Conservation (phyloP, 2,113 vertebrate genomes). For the Heloderma charlesbogerti region DNA sequence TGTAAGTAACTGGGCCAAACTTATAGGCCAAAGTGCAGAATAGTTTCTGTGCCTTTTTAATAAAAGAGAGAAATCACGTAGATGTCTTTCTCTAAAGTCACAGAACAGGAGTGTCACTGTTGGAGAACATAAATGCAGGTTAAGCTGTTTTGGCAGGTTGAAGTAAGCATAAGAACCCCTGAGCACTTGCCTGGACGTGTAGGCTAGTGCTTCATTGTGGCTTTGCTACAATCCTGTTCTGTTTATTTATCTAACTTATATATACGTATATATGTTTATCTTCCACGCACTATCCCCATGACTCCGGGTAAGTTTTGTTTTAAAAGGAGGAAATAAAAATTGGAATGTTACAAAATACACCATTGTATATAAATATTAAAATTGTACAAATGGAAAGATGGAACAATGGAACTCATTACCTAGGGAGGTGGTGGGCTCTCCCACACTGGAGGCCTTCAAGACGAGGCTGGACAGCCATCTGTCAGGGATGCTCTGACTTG, state of each 20-base stretch:
- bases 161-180: neutral
- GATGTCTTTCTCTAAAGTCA: neutral
- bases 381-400: neutral
- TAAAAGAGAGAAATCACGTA: neutral
- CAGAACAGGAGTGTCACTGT: neutral
- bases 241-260: neutral
- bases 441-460: no score
- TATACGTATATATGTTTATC: neutral
- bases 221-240: neutral
- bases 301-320: neutral
- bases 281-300: neutral
- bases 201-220: no score
- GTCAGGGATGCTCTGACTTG: no score
- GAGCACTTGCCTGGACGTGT: neutral
- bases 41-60: neutral
- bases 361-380: neutral
- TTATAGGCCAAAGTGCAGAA: neutral
- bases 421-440: no score
- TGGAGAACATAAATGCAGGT: neutral
- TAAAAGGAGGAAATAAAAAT: neutral
- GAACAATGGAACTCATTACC: no score
- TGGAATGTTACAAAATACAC: neutral
- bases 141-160: neutral
- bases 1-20: neutral
- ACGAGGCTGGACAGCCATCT: no score